Conservation (phyloP, 2,888 invertebrate species). For the Temnothorax ravouxi region DNA sequence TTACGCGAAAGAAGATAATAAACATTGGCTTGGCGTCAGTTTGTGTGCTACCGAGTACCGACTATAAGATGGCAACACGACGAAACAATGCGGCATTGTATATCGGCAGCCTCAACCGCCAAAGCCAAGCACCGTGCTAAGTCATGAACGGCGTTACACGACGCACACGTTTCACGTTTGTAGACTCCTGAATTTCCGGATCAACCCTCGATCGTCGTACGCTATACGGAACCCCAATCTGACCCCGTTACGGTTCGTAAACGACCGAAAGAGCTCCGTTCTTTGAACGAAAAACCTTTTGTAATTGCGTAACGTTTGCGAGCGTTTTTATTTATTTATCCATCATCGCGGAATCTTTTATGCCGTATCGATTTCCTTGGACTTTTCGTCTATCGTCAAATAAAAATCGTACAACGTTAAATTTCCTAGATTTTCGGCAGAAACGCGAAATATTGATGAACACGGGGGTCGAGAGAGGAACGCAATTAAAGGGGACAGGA, state of each 20-base stretch:
- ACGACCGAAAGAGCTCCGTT: neutral
- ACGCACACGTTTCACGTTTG: slow-evolving; percentile 48
- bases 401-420: neutral
- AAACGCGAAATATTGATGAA: neutral
- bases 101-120: slow-evolving; percentile 78
- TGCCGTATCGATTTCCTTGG: neutral
- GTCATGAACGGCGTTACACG: slow-evolving; percentile 73
- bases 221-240: slow-evolving; percentile 33
- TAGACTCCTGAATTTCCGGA: slow-evolving; percentile 40
- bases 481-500: neutral
- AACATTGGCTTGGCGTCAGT: slow-evolving; percentile 69
- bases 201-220: slow-evolving; percentile 44
- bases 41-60: slow-evolving; percentile 73
- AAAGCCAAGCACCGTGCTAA: slow-evolving; percentile 75
- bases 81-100: slow-evolving; percentile 84
- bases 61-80: slow-evolving; percentile 80
- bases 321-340: slow-evolving; percentile 5
- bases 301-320: slow-evolving; percentile 18
- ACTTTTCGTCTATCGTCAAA: neutral
- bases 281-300: neutral
- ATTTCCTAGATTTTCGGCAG: too few species aligned
- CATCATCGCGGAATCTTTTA: neutral
- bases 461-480: neutral
- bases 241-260: slow-evolving; percentile 38
- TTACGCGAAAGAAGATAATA: slow-evolving; percentile 77